phyloP scores from a whole-genome alignment of 1,140 invertebrate genomes.

The Hyles euphorbiae region DNA sequence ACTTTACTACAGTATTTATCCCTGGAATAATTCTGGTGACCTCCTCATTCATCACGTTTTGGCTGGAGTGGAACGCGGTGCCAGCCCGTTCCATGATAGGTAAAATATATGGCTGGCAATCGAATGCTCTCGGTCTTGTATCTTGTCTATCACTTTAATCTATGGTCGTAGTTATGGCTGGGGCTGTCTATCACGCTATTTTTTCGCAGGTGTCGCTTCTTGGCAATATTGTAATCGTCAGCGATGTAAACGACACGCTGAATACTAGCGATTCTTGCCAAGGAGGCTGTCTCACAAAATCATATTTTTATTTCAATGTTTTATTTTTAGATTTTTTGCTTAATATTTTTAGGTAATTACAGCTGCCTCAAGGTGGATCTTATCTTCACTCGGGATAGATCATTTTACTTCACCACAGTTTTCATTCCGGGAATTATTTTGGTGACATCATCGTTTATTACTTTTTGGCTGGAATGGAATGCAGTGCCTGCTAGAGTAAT shows the following conservation, averaged over 20 bases:
- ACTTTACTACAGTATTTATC: conserved; percentile 94
- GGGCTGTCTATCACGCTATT: conserved; percentile 62
- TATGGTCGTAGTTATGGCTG: conserved; percentile 57
- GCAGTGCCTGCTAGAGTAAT: conserved; percentile 94
- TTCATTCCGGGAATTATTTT: conserved; percentile 97
- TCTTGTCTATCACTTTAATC: conserved; percentile 41
- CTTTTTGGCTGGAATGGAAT: conserved; percentile 97
- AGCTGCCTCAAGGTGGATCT: conserved; percentile 94
- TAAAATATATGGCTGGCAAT: conserved; percentile 73
- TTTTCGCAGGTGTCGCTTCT: conserved; percentile 46
- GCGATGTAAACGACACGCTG: conserved; percentile 28
- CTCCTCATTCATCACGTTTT: conserved; percentile 94
- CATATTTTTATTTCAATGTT: conserved; percentile 21
- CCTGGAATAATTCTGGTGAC: conserved; percentile 93
- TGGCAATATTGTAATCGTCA: conserved; percentile 26
- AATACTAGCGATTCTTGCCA: conserved; percentile 19
- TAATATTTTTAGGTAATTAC: conserved; percentile 88
- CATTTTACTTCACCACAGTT: conserved; percentile 97
- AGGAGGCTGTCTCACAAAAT: conserved; percentile 28
- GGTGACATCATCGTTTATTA: conserved; percentile 92
- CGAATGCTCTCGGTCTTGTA: conserved; percentile 64
- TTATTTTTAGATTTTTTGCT: conserved; percentile 68
- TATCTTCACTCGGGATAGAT: conserved; percentile 93
- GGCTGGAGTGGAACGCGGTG: conserved; percentile 94
- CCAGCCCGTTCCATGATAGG: conserved; percentile 92